Percentiles rank a stretch among this genome's conserved stretches.
Conservation (phyloP, 1,140 invertebrate genomes). For the Phymorhynchus buccinoides region DNA sequence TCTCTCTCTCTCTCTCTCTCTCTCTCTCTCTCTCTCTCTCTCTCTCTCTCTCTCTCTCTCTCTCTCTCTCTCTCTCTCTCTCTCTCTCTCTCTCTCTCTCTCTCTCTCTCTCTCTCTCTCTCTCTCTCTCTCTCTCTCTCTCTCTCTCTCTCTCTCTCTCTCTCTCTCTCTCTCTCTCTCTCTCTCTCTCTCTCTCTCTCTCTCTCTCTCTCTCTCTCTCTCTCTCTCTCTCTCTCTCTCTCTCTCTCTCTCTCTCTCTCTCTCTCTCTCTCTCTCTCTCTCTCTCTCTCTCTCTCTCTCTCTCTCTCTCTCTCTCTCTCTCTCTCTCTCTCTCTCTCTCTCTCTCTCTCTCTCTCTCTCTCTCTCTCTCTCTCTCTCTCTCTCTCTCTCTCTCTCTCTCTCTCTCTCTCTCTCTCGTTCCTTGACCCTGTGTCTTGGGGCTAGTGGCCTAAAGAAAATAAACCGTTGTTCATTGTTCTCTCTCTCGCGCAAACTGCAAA, state of each 20-base stretch:
- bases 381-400: too few species aligned
- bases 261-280: conserved; percentile 13
- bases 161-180: conserved; percentile 25
- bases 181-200: conserved; percentile 23
- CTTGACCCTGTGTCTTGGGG: too few species aligned
- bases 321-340: conserved; percentile 8
- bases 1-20: too few species aligned
- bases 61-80: too few species aligned
- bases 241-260: conserved; percentile 3
- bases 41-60: background rate
- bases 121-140: background rate
- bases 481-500: too few species aligned
- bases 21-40: too few species aligned
- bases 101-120: background rate
- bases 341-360: too few species aligned
- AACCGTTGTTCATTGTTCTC: too few species aligned
- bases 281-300: conserved; percentile 13
- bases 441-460: too few species aligned
- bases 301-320: conserved; percentile 18
- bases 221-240: conserved; percentile 5
- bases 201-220: background rate
- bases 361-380: too few species aligned
- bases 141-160: conserved; percentile 29
- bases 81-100: too few species aligned
- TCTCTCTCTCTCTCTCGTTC: too few species aligned